These are phyloP conservation scores for Copidosoma floridanum DNA, from an alignment of 1,140 invertebrate species.

Conservation along the genomic window DNA sequence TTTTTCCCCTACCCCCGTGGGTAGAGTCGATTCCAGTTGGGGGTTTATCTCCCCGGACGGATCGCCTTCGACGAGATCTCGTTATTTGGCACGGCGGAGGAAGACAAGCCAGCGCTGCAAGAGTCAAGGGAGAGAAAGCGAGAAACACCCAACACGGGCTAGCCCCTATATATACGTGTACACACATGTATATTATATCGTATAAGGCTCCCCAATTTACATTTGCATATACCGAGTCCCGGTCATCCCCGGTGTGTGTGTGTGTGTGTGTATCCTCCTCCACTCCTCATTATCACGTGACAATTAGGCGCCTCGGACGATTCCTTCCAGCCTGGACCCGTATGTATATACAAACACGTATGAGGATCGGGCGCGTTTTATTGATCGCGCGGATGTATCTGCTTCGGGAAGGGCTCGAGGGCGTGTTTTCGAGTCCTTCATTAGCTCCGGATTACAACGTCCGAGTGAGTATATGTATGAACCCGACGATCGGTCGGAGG, in stretches of 20 bases:
- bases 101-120: too few relatives aligned
- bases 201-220: slow-evolving; percentile 16
- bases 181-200: not conserved
- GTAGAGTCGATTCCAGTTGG: not conserved
- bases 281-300: slow-evolving; percentile 23
- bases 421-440: slow-evolving; percentile 2
- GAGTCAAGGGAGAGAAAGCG: not conserved
- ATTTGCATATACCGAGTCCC: slow-evolving; percentile 19
- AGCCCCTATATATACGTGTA: not conserved
- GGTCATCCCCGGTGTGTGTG: slow-evolving; percentile 2
- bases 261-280: too few relatives aligned
- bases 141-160: not conserved
- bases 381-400: not conserved
- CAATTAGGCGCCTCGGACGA: slow-evolving; percentile 19
- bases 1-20: too few relatives aligned
- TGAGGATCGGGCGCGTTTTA: slow-evolving; percentile 13
- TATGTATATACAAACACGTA: slow-evolving; percentile 17
- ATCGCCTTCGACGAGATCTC: slow-evolving; percentile 7
- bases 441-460: slow-evolving; percentile 18
- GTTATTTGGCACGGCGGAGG: slow-evolving; percentile 8
- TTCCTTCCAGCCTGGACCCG: not conserved
- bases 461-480: too few relatives aligned
- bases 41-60: too few relatives aligned
- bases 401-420: not conserved
- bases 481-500: too few relatives aligned